Evolutionary conservation across 30 jellyfish, hydroid and myxozoan species (phyloP), one percentile per base, ranked within the genome.

Genomic region (Pelagia noctiluca): DNA sequence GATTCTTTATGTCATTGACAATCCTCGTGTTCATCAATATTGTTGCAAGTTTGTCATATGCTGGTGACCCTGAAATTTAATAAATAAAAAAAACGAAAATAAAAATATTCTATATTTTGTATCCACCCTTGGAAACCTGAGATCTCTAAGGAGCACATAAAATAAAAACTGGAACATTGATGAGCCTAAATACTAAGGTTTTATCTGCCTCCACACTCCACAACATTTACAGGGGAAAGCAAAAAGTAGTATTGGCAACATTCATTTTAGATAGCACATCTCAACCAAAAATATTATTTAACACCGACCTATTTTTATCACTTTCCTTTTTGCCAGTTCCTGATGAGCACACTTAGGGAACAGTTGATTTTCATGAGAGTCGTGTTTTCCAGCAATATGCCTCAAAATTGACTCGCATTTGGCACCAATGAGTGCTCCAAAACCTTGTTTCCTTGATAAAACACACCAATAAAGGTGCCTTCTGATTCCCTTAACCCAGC

Each of bases 391-490:
- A 32, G 78, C 88, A 52, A 52, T 38, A 57, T 76, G 88, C 21
- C 76, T 46, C 49, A 76, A 38, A 21, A 76, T 18, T 3, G 78
- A 76, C 26, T 76, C 38, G 68, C 88, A 76, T 35, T 76, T 54
- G 28, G 88, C 88, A 54, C 33, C 76, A 34, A 76, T 76, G 34
- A 76, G 48, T 12, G 53, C 50, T 25, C 88, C 88, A 35, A 76
- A 62, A 11, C 88, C 88, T 35, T 76, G 65, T 61, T 35, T 76
- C 32, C 78, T 76, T 21, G 88, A 76, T 16, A 76, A 28, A 23
- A 78, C 88, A 52, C 78, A 76, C 78, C 68, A 76, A 42, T 50
- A 76, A 33, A 52, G 35, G 54, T 62, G 88, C 35, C 35, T 50
- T 36, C 78, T 36, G 35, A 76, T 76, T 19, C 65, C 37, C 35